Conservation (phyloP, 2,113 vertebrate species). For the Anseranas semipalmata region DNA sequence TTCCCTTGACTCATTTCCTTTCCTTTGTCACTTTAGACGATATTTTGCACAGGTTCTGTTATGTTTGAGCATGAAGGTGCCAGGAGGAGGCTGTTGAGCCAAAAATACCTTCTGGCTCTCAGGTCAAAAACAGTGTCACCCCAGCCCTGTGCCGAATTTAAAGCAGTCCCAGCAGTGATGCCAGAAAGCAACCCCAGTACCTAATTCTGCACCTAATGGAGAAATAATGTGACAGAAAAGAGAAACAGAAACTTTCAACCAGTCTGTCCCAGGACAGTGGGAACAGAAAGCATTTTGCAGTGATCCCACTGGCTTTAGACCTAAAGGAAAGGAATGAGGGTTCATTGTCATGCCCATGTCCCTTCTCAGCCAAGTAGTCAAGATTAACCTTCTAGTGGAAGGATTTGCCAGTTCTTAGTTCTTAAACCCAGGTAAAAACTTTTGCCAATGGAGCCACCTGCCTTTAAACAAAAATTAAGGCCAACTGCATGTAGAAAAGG, state of each 20-base stretch:
- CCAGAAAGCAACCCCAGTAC: background rate
- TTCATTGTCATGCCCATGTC: background rate
- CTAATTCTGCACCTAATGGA: background rate
- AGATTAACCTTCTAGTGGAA: background rate
- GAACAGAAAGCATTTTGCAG: background rate
- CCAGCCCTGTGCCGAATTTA: background rate
- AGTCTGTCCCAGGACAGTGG: background rate
- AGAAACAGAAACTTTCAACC: background rate
- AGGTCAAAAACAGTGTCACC: background rate
- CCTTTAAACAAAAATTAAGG: background rate
- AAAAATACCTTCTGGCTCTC: constrained; percentile 6
- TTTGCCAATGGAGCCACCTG: background rate
- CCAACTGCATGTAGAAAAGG: background rate
- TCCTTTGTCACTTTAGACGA: background rate
- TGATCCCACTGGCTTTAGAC: background rate
- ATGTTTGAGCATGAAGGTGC: background rate
- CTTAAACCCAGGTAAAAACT: background rate
- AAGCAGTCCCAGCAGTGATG: background rate
- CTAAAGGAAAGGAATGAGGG: background rate
- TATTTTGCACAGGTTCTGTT: background rate
- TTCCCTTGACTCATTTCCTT: background rate
- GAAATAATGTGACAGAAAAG: background rate
- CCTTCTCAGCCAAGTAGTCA: background rate
- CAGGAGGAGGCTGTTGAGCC: background rate
- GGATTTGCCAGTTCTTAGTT: background rate